Percentiles rank a stretch among this genome's conserved stretches.
Conservation (phyloP, 2,113 vertebrate species). For the Scomber japonicus region DNA sequence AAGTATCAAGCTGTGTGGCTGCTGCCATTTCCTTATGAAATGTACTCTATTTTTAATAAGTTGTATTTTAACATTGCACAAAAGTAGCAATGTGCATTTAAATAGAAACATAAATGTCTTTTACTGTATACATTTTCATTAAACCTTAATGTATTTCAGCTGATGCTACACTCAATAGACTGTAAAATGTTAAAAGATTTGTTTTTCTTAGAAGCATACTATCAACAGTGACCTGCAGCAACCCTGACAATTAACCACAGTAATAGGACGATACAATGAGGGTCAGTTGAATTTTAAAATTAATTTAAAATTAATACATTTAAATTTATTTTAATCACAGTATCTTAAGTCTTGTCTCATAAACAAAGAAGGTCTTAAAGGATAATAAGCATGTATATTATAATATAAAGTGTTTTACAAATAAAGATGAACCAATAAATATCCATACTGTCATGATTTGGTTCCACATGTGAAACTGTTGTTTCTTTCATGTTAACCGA, state of each 20-base stretch:
- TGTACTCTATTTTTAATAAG: background rate
- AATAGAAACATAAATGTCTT: constrained; percentile 1
- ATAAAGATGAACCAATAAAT: background rate
- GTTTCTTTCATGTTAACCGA: no score
- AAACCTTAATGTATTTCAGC: constrained; percentile 16
- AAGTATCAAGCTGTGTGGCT: background rate
- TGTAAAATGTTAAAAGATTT: background rate
- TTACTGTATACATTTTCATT: background rate
- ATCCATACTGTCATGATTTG: background rate
- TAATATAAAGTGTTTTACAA: background rate
- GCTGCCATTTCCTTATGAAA: constrained; percentile 3
- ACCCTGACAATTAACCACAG: background rate
- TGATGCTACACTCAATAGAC: constrained; percentile 15
- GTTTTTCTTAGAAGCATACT: constrained; percentile 2
- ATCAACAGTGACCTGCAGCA: constrained; percentile 6
- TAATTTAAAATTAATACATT: no score
- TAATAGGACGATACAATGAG: background rate
- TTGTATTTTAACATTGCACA: background rate
- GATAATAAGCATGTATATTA: background rate
- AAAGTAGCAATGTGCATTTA: background rate
- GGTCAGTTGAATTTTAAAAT: background rate
- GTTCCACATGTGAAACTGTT: no score
- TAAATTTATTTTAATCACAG: background rate
- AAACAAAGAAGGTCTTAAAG: background rate
- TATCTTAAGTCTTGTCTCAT: background rate